A percentile compares a stretch with the other conserved stretches of the same genome.
Conservation (phyloP, 2,797 vertebrate genomes). For the Emydoidea blandingii region DNA sequence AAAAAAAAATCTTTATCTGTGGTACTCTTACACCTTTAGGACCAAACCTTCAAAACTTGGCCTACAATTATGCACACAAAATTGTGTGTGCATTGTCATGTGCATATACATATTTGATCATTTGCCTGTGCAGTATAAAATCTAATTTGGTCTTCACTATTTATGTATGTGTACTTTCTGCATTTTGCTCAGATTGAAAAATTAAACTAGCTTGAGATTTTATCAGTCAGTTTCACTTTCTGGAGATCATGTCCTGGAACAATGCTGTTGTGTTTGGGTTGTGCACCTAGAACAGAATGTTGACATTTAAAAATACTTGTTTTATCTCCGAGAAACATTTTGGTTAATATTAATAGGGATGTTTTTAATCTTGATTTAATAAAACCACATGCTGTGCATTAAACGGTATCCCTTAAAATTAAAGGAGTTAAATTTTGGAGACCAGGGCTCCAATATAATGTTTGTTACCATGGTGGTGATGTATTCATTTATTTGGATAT, state of each 20-base stretch:
- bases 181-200: background rate
- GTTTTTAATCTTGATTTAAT: background rate
- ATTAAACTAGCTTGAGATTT: background rate
- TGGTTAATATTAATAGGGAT: background rate
- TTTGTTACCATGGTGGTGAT: background rate
- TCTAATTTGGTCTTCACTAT: background rate
- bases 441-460: rapidly evolving
- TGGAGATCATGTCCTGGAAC: background rate
- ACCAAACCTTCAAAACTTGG: background rate
- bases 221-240: background rate
- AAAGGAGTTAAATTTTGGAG: background rate
- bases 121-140: background rate
- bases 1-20: background rate
- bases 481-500: background rate
- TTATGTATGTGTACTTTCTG: background rate
- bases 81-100: background rate
- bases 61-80: background rate
- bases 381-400: background rate
- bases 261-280: background rate
- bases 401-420: background rate
- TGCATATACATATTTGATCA: background rate
- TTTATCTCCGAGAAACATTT: background rate
- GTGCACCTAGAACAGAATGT: background rate
- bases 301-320: background rate
- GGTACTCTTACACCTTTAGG: background rate